Evolutionary conservation across 2,888 invertebrate species (phyloP), one percentile per base, ranked within the genome.

Genomic region (Dastarcus helophoroides): DNA sequence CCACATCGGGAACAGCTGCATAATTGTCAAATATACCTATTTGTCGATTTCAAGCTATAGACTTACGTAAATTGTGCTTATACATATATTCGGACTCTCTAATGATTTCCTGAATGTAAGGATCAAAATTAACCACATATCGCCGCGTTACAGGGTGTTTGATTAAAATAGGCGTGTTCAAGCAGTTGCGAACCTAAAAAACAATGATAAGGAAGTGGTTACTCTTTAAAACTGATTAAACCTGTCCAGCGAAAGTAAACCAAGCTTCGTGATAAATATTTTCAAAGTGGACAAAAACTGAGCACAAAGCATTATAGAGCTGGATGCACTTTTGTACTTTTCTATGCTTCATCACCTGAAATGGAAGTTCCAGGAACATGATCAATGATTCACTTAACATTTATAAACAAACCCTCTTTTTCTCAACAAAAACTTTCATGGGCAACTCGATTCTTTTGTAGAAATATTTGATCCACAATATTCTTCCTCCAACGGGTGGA

Each of bases 401-500:
- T 17, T 3, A 3, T 3, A 3, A 32, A 32, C 31, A 23, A 33
- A 55, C 58, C 35, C 57, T 48, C 7, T 53, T 37, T 17, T 62
- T 61, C 10, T 46, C 53, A 41, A 60, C 61, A 28, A 68, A 68
- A 3, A 73, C 64, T 26, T 74, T 63, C 84, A 89, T 88, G 0
- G 88, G 84, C 11, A 64, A 63, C 47, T 79, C 73, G 31, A 89
- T 76, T 38, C 77, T 73, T 35, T 69, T 69, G 44, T 78, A 76
- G 35, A 86, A 71, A 46, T 83, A 81, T 35, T 86, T 65, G 41
- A 85, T 79, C 89, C 90, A 90, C 53, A 76, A 68, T 11, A 90
- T 75, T 48, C 85, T 70, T 3, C 86, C 89, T 9, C 81, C 67
- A 9, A 84, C 76, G 0, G 86, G 84, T 2, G 89, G 83, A 65